phyloP scores from a whole-genome alignment of 1,140 invertebrate genomes.

The Ceratosolen solmsi region DNA sequence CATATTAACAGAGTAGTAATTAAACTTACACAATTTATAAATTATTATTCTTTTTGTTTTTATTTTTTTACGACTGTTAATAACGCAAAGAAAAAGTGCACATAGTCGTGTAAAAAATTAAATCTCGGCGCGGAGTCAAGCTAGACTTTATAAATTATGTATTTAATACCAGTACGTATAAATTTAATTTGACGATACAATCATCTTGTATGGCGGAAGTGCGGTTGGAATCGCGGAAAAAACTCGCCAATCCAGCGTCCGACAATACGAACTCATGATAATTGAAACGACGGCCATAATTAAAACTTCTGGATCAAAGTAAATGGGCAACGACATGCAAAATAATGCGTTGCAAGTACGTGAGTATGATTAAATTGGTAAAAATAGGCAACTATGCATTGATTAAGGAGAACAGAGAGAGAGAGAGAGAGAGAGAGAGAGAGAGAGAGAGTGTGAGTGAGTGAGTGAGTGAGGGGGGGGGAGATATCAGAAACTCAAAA shows the following conservation, averaged over 20 bases:
- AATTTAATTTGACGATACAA: conserved; percentile 15
- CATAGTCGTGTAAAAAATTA: too few species aligned
- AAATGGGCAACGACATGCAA: not conserved
- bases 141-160: not conserved
- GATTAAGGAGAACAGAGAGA: too few species aligned
- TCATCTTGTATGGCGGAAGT: not conserved
- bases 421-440: too few species aligned
- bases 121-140: not conserved
- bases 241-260: not conserved
- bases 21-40: too few species aligned
- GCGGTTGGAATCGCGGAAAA: not conserved
- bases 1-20: too few species aligned
- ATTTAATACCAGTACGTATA: not conserved
- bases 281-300: conserved; percentile 34
- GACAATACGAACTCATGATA: not conserved
- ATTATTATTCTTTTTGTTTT: too few species aligned
- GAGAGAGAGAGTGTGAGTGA: not conserved
- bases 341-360: not conserved
- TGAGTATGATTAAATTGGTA: not conserved
- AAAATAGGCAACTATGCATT: not conserved
- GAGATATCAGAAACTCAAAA: too few species aligned
- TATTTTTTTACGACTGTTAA: too few species aligned
- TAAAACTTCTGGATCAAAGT: conserved; percentile 16
- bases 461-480: not conserved
- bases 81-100: too few species aligned